Evolutionary conservation across 2,888 invertebrate species (phyloP), one percentile per base, ranked within the genome.

Genomic region (Keiferia lycopersicella): DNA sequence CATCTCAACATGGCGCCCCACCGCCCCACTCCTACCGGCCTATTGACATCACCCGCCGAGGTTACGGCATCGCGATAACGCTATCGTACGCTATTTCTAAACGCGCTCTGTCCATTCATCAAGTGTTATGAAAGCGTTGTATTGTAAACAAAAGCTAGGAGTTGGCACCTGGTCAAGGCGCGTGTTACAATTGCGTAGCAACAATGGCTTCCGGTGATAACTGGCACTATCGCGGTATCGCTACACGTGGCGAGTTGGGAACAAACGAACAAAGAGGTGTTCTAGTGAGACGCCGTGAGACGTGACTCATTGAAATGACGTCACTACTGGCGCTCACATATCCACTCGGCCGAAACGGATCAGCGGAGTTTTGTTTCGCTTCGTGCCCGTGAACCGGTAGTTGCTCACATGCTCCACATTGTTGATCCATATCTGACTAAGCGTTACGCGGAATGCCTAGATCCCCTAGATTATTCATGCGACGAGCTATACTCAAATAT

Each of bases 261-360:
- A 65, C 61, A 48, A 61, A 56, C 50, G 62, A 51, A 50, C 50
- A 51, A 61, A 59, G 48, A 56, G 65, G 16, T 38, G 48, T 34
- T 34, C 34, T 34, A 34, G 14, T 2, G 16, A 8, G 51, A 20
- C 22, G 51, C 51, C 20, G 38, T 63, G 63, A 16, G 51, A 16
- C 20, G 38, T 63, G 63, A 64, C 20, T 65, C 66, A 65, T 34
- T 39, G 45, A 48, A 53, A 45, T 65, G 66, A 66, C 66, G 66
- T 66, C 64, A 65, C 59, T 30, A 18, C 20, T 2, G 20, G 20
- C 61, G 22, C 56, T 62, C 22, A 14, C 65, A 38, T 34, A 22
- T 34, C 51, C 65, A 39, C 63, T 58, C 61, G 56, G 48, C 62
- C 63, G 53, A 60, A 65, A 61, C 63, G 20, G 61, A 56, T 16